Percentiles rank a stretch among this genome's conserved stretches.
Conservation (phyloP, 1,140 invertebrate species). For the Parasteatoda tepidariorum region DNA sequence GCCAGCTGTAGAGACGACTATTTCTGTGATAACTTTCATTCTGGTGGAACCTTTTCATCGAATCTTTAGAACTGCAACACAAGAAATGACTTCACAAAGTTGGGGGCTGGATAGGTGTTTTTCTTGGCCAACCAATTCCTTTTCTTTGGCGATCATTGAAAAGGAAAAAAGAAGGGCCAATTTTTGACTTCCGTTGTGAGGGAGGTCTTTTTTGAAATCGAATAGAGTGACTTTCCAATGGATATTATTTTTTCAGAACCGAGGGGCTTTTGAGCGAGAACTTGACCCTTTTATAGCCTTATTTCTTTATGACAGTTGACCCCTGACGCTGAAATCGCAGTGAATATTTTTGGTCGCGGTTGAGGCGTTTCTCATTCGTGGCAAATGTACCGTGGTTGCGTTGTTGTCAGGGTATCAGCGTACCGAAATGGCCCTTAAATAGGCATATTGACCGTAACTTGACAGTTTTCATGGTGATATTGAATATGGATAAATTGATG, state of each 20-base stretch:
- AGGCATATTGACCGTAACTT: slow-evolving; percentile 18
- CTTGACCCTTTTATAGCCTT: slow-evolving; percentile 35
- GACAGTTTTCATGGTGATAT: slow-evolving; percentile 4
- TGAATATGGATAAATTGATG: slow-evolving; percentile 23
- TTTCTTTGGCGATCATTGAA: neutral
- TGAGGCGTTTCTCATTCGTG: slow-evolving; percentile 33
- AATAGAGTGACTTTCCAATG: slow-evolving; percentile 21
- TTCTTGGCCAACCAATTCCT: neutral
- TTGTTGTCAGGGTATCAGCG: slow-evolving; percentile 11
- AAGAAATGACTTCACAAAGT: slow-evolving; percentile 44
- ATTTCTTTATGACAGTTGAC: neutral
- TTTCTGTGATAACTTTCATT: too few relatives aligned
- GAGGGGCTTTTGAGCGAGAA: neutral
- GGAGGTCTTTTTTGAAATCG: neutral
- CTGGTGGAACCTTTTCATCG: neutral
- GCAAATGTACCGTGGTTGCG: slow-evolving; percentile 40
- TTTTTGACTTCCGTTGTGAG: slow-evolving; percentile 3
- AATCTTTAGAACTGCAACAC: slow-evolving; percentile 28
- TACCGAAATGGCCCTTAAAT: slow-evolving; percentile 16
- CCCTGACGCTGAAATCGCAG: slow-evolving; percentile 4
- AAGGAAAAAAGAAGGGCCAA: slow-evolving; percentile 4
- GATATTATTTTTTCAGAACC: neutral
- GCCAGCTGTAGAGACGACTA: neutral
- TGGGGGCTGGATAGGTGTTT: neutral
- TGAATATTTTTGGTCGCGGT: slow-evolving; percentile 45